Base-by-base conservation (phyloP, 2,888 invertebrate species). In the Orgyia antiqua region DNA sequence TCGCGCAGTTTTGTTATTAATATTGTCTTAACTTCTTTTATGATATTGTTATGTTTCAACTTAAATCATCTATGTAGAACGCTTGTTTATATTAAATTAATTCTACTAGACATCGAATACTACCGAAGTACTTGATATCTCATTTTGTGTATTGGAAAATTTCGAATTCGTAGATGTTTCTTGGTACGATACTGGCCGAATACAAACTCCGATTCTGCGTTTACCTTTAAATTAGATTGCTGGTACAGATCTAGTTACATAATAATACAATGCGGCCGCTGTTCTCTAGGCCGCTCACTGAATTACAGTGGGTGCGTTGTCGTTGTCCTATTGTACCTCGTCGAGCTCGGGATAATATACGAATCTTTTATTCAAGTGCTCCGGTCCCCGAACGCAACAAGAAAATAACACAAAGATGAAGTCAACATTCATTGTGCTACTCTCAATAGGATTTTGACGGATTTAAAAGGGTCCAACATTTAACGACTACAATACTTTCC, bases 301-400 rank as follows among this genome's bases (percentile, higher is more conserved):
- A 68, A 75, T 74, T 74, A 73, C 69, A 68, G 67, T 63, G 67
- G 68, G 63, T 77, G 72, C 70, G 75, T 76, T 70, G 76, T 72
- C 73, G 72, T 58, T 57, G 59, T 58, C 58, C 74, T 40, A 82
- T 83, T 86, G 82, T 86, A 52, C 58, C 62, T 59, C 39, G 53
- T 53, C 56, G 57, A 58, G 71, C 55, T 58, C 50, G 66, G 73
- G 68, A 79, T 79, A 77, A 80, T 78, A 76, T 71, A 71, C 72
- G 72, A 77, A 83, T 83, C 78, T 83, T 83, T 84, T 84, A 83
- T 84, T 82, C 83, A 83, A 79, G 76, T 79, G 73, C 74, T 60
- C 63, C 66, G 70, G 70, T 60, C 75, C 67, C 69, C 63, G 58
- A 74, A 73, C 67, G 64, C 66, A 64, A 58, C 68, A 77, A 79